A percentile compares a stretch with the other conserved stretches of the same genome.
Conservation (phyloP, 2,113 vertebrate species). For the Oreochromis spilurus region DNA sequence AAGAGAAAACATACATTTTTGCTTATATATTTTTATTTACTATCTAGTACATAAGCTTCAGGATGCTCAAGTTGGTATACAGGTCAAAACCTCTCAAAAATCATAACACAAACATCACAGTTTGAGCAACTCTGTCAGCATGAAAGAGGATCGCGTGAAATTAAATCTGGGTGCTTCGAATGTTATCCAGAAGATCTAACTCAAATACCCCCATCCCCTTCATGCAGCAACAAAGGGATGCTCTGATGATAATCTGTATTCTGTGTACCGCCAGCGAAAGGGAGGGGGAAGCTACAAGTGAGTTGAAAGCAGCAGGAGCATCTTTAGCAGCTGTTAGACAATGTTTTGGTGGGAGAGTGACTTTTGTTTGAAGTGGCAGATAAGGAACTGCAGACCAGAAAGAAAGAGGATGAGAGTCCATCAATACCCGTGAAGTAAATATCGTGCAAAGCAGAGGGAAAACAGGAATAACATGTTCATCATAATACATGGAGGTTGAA, state of each 20-base stretch:
- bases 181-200: constrained; percentile 69
- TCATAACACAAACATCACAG: constrained; percentile 32
- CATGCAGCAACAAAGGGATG: constrained; percentile 67
- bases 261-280: constrained; percentile 60
- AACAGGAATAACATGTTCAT: constrained; percentile 5
- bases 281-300: constrained; percentile 8
- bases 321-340: constrained; percentile 43
- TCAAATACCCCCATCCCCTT: constrained; percentile 74
- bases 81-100: constrained; percentile 14
- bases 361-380: constrained; percentile 66
- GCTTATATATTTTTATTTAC: background rate
- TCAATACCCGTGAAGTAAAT: constrained; percentile 23
- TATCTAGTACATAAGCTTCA: background rate
- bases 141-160: constrained; percentile 56
- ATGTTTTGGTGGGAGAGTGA: constrained; percentile 38
- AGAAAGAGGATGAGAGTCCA: constrained; percentile 26
- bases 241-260: constrained; percentile 66
- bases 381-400: constrained; percentile 44
- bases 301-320: constrained; percentile 43
- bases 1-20: background rate
- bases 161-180: constrained; percentile 54
- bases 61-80: background rate
- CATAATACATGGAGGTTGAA: constrained; percentile 4
- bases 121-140: constrained; percentile 33
- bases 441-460: constrained; percentile 56